A percentile compares a stretch with the other conserved stretches of the same genome.
These are phyloP conservation scores for Callitettix versicolor DNA, from an alignment of 1,140 invertebrate genomes.

Conservation along the genomic window DNA sequence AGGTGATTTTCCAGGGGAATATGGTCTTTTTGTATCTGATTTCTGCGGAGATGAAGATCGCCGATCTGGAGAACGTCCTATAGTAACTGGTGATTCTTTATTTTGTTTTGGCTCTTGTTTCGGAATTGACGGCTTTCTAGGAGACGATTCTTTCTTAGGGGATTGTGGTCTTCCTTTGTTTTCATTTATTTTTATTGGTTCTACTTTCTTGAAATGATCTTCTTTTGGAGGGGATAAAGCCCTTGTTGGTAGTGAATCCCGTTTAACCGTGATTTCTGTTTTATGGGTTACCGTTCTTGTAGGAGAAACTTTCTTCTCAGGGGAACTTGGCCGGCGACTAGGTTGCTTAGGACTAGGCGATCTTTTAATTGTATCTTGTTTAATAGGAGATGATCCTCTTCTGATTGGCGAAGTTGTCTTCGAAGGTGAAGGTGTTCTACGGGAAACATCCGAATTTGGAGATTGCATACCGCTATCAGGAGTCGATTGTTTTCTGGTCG, in stretches of 20 bases:
- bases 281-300: neutral
- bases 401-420: neutral
- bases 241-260: neutral
- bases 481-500: too few species aligned
- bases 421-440: conserved; percentile 4
- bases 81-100: conserved; percentile 20
- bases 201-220: neutral
- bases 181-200: neutral
- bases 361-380: neutral
- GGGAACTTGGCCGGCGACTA: conserved; percentile 2
- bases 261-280: too few species aligned
- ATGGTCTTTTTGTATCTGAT: conserved; percentile 7
- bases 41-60: conserved; percentile 25
- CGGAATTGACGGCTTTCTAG: conserved; percentile 21
- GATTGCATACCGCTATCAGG: too few species aligned
- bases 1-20: neutral
- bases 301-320: conserved; percentile 9
- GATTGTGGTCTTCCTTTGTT: neutral
- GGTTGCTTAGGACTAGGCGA: neutral
- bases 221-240: neutral
- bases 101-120: conserved; percentile 24
- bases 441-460: conserved; percentile 6
- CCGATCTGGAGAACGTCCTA: neutral
- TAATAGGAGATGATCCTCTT: conserved; percentile 6
- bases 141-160: conserved; percentile 5